These are phyloP conservation scores for Panulirus ornatus DNA, from an alignment of 1,140 invertebrate species.

Conservation along the genomic window DNA sequence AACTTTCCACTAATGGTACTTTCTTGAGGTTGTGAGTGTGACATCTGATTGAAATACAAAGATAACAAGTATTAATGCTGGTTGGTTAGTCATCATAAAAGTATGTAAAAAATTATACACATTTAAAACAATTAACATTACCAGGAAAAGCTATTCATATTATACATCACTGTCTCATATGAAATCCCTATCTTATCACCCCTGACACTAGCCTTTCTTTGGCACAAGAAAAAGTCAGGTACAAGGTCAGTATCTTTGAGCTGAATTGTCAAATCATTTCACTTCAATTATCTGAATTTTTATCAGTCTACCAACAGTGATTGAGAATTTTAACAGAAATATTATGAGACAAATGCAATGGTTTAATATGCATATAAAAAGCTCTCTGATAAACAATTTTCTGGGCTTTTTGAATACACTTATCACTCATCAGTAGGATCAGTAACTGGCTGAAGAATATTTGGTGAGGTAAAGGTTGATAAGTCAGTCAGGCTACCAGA, in stretches of 20 bases:
- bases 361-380: background rate
- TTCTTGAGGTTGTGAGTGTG: background rate
- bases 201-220: slow-evolving; percentile 57
- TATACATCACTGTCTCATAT: too few species aligned
- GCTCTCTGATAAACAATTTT: background rate
- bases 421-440: slow-evolving; percentile 45
- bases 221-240: slow-evolving; percentile 61
- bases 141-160: slow-evolving; percentile 2
- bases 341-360: background rate
- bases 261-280: background rate
- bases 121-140: slow-evolving; percentile 22
- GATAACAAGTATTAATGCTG: slow-evolving; percentile 23
- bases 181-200: slow-evolving; percentile 3
- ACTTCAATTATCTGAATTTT: background rate
- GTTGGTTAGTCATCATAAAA: background rate
- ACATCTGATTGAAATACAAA: background rate
- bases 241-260: slow-evolving; percentile 40
- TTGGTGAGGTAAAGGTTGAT: slow-evolving; percentile 65
- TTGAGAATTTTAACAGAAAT: background rate
- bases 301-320: background rate
- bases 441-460: slow-evolving; percentile 59
- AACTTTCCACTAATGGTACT: background rate
- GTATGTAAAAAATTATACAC: slow-evolving; percentile 32
- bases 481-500: slow-evolving; percentile 65
- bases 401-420: background rate